phyloP scores from a whole-genome alignment of 2,888 invertebrate genomes.

The Dorcus hopei region DNA sequence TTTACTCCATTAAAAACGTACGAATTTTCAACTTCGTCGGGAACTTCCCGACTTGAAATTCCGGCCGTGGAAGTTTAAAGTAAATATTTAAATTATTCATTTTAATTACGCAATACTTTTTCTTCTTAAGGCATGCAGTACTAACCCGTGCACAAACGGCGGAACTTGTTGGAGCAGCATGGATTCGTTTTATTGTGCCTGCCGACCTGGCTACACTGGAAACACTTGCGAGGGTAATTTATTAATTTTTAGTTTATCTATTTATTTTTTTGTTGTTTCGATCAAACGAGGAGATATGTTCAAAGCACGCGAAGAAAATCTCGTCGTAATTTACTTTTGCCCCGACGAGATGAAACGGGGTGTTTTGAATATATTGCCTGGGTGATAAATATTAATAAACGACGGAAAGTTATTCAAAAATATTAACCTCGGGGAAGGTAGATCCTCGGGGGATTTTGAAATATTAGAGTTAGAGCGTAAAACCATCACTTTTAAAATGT shows the following conservation, averaged over 20 bases:
- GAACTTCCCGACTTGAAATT: too few species aligned
- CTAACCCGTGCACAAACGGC: slow-evolving; percentile 71
- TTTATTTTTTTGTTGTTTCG: too few species aligned
- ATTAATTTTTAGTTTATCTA: background rate
- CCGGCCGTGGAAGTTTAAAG: background rate
- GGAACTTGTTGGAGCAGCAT: slow-evolving; percentile 76
- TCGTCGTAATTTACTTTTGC: too few species aligned
- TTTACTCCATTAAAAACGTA: too few species aligned
- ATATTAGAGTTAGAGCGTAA: background rate
- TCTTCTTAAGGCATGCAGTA: slow-evolving; percentile 60
- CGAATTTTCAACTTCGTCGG: too few species aligned
- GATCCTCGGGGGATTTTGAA: background rate
- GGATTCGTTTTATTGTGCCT: slow-evolving; percentile 75
- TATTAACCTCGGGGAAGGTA: slow-evolving; percentile 2
- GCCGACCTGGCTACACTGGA: slow-evolving; percentile 75
- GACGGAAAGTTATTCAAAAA: background rate
- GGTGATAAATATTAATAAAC: slow-evolving; percentile 12
- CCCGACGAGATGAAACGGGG: too few species aligned
- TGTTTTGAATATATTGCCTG: background rate
- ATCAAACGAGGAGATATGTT: too few species aligned
- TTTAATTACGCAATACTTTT: background rate
- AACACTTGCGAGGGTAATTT: slow-evolving; percentile 72
- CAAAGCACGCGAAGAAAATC: too few species aligned
- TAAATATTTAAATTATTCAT: background rate
- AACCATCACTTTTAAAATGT: background rate